These are phyloP conservation scores for Chromoteleia sp. DNA, from an alignment of 2,888 invertebrate genomes.

Conservation along the genomic window DNA sequence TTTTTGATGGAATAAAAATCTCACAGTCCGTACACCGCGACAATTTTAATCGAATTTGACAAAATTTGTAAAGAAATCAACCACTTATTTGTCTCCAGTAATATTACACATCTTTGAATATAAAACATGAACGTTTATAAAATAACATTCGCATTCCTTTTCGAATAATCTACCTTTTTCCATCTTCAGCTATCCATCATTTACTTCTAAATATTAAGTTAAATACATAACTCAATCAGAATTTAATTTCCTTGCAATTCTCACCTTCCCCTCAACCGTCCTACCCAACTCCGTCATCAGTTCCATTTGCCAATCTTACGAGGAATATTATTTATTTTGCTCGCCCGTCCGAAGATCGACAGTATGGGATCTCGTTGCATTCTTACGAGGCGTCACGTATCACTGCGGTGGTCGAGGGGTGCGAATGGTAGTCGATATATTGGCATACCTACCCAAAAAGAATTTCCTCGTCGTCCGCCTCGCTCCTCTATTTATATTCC, in stretches of 20 bases:
- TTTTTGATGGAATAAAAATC: too few relatives aligned
- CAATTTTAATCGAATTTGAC: too few relatives aligned
- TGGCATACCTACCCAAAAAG: conserved; percentile 84
- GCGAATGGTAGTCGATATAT: conserved; percentile 81
- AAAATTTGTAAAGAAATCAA: too few relatives aligned
- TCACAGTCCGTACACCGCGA: too few relatives aligned
- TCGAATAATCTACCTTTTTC: too few relatives aligned
- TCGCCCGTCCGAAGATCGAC: conserved; percentile 31
- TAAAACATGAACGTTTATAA: too few relatives aligned
- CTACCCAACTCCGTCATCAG: too few relatives aligned
- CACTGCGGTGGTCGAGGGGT: conserved; percentile 67
- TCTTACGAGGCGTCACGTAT: conserved; percentile 83
- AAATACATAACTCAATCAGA: not conserved
- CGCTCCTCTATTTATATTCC: conserved; percentile 61
- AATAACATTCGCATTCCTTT: too few relatives aligned
- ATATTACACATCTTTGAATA: too few relatives aligned
- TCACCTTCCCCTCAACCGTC: not conserved
- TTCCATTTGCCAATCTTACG: conserved; percentile 31
- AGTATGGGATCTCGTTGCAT: conserved; percentile 74
- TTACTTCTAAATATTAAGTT: too few relatives aligned
- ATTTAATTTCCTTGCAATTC: not conserved
- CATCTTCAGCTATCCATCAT: too few relatives aligned
- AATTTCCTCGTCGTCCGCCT: conserved; percentile 80
- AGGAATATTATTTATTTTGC: conserved; percentile 65
- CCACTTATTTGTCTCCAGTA: too few relatives aligned